phyloP scores from a whole-genome alignment of 2,113 vertebrate genomes.

The Perccottus glenii region DNA sequence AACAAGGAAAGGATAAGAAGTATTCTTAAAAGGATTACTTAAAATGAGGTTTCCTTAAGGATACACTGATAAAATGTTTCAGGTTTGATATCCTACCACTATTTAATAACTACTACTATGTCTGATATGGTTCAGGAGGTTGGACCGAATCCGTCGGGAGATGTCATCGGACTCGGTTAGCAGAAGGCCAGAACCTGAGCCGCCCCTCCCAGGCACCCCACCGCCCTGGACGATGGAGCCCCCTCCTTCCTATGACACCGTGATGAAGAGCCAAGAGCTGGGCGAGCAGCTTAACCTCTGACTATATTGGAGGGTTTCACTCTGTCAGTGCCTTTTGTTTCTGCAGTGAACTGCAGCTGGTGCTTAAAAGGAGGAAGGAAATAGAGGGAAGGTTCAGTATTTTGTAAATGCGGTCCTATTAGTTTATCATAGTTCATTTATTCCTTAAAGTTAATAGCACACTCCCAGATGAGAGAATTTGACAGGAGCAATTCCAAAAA shows the following conservation, averaged over 20 bases:
- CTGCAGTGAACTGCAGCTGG: not conserved
- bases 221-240: conserved; percentile 81
- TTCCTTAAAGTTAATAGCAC: too few relatives aligned
- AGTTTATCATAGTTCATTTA: not conserved
- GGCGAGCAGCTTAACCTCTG: conserved; percentile 50
- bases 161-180: conserved; percentile 70
- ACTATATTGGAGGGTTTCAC: not conserved
- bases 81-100: too few relatives aligned
- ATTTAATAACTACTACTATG: not conserved
- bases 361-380: not conserved
- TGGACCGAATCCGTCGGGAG: conserved; percentile 81
- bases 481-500: not conserved
- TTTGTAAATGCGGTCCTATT: not conserved
- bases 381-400: not conserved
- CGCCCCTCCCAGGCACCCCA: conserved; percentile 65
- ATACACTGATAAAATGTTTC: too few relatives aligned
- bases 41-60: too few relatives aligned
- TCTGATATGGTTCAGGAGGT: conserved; percentile 63
- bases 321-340: conserved; percentile 36
- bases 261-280: conserved; percentile 79
- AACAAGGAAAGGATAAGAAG: too few relatives aligned
- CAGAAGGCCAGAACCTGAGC: conserved; percentile 45
- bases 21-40: too few relatives aligned
- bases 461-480: too few relatives aligned
- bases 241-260: conserved; percentile 81